phyloP scores from a whole-genome alignment of 2,888 invertebrate genomes.

The Lasioglossum oenotherae region DNA sequence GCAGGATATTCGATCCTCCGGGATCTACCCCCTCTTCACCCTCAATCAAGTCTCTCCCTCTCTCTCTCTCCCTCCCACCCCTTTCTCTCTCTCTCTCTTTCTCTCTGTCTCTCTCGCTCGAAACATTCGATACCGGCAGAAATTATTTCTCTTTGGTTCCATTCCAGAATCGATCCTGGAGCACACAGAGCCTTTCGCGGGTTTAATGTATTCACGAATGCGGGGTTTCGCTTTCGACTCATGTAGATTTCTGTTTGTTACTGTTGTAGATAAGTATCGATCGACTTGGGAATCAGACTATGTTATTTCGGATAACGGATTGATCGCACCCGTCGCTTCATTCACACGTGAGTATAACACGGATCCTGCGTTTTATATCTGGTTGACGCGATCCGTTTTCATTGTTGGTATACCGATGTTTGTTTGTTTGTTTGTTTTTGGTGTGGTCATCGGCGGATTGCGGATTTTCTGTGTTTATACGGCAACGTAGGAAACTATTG shows the following conservation, averaged over 20 bases:
- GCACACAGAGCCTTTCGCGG: background rate
- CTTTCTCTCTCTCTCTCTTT: background rate
- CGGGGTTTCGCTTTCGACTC: background rate
- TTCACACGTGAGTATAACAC: conserved; percentile 81
- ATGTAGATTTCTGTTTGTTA: conserved; percentile 35
- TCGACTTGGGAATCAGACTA: conserved; percentile 80
- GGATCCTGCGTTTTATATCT: background rate
- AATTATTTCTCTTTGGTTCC: background rate
- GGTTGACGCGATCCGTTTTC: background rate
- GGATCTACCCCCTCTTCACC: background rate
- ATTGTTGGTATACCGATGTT: background rate
- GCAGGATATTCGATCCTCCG: background rate
- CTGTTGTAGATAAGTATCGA: conserved; percentile 78
- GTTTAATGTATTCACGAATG: background rate
- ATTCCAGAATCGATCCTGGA: background rate
- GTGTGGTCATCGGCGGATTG: background rate
- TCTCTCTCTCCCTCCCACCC: background rate
- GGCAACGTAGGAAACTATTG: too few species aligned
- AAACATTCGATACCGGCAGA: background rate
- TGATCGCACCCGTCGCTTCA: conserved; percentile 83
- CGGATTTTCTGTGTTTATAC: background rate
- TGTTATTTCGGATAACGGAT: conserved; percentile 83
- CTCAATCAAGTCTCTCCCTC: background rate
- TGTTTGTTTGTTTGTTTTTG: background rate
- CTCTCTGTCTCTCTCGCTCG: background rate